Evolutionary conservation across 2,113 vertebrate genomes (phyloP).

Genomic region (Mystacornis crossleyi): DNA sequence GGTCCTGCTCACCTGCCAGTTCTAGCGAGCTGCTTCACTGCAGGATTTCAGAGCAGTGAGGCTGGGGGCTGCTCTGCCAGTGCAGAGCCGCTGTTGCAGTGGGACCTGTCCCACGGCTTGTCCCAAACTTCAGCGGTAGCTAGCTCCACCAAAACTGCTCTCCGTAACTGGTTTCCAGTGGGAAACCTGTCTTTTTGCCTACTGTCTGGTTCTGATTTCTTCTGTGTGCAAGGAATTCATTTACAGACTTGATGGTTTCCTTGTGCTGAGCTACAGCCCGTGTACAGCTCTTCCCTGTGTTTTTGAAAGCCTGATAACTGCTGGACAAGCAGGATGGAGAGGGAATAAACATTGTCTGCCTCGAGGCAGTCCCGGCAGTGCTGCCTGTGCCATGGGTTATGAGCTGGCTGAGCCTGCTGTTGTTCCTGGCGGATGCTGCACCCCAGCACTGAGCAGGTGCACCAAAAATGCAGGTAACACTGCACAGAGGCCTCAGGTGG

Average conservation of each 20-base stretch:
- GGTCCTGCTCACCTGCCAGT: background rate
- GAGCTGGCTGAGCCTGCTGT: background rate
- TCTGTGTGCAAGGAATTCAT: background rate
- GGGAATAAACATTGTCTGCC: fast-evolving
- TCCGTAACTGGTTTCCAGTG: background rate
- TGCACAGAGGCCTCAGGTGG: background rate
- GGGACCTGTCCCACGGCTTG: fast-evolving
- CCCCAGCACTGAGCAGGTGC: background rate
- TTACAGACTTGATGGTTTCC: background rate
- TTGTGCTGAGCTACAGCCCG: background rate
- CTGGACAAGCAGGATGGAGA: background rate
- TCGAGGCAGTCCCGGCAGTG: fast-evolving
- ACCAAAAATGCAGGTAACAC: fast-evolving
- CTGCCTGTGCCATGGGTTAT: background rate
- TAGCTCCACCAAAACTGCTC: background rate
- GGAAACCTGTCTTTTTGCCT: no score
- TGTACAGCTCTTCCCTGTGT: background rate
- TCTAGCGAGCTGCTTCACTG: background rate
- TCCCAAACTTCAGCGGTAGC: background rate
- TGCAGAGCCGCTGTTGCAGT: fast-evolving
- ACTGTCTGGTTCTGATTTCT: background rate
- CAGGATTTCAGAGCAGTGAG: background rate
- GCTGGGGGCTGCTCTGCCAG: background rate
- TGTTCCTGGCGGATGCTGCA: fast-evolving
- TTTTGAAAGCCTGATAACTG: fast-evolving